Evolutionary conservation across 2,113 vertebrate genomes (phyloP), one percentile per base, ranked within the genome.

Genomic region (Protomyctophum bolini): DNA sequence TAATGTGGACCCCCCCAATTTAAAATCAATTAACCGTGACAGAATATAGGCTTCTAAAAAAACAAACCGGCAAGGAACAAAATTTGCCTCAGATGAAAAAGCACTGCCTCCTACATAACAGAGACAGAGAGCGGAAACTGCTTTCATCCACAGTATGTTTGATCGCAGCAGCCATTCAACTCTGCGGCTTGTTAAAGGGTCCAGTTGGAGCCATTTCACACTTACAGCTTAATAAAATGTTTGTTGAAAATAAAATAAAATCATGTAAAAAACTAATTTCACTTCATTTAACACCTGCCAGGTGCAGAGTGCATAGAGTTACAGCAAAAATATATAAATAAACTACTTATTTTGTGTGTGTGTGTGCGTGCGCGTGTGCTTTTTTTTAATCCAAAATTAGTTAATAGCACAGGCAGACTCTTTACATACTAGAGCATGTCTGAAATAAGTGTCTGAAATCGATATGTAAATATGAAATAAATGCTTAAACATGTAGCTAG

Each of bases 131-230:
- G 12, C 8, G 49, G 52, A 52, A 58, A 14, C 7, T 41, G 1
- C 52, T n/a, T 11, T 70, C 6, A 54, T 6, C 33, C 56, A 51
- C 45, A 47, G 7, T 7, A 54, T 15, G 2, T 14, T 28, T n/a
- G 6, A 67, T 73, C 8, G 57, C 21, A 21, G 9, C 49, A 14
- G 50, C 12, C 0, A 0, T 2, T 28, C 47, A 68, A 77, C 29
- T 48, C 28, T 8, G 21, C 14, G 49, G 8, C 56, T 66, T 55
- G 48, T 60, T 67, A 57, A 61, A 28, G 46, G 21, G 48, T 11
- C 10, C 9, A 29, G 50, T 63, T 62, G 65, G 60, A 8, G 28
- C 12, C 14, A 68, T 66, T 55, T 15, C 10, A 70, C 46, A 61
- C 21, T 10, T n/a, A 14, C 9, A 55, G 12, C n/a, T 41, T 41